Conservation (phyloP, 2,888 invertebrate species). For the Athetis lepigone region DNA sequence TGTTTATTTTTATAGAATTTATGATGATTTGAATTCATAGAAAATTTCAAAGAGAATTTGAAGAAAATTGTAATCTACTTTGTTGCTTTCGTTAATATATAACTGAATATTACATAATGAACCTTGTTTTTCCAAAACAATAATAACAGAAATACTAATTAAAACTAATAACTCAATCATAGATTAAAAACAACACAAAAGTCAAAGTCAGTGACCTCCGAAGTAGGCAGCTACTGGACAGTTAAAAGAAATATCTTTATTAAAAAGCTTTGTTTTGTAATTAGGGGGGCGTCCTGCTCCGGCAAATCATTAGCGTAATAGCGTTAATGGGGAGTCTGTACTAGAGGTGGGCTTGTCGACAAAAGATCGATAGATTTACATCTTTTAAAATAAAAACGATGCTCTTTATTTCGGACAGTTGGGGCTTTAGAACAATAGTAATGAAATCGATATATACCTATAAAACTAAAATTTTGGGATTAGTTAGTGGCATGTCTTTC, state of each 20-base stretch:
- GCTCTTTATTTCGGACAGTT: too few relatives aligned
- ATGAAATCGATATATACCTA: too few relatives aligned
- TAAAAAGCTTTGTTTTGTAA: constrained; percentile 88
- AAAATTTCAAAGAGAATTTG: too few relatives aligned
- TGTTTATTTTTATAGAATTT: too few relatives aligned
- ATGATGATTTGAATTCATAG: too few relatives aligned
- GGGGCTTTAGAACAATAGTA: too few relatives aligned
- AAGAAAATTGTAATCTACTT: too few relatives aligned
- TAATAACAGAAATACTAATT: not conserved
- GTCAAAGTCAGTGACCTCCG: constrained; percentile 12
- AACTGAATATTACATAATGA: too few relatives aligned
- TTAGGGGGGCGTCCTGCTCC: constrained; percentile 78
- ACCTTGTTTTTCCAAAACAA: not conserved
- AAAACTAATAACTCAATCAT: constrained; percentile 9
- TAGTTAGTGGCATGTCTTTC: too few relatives aligned
- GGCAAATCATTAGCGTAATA: constrained; percentile 86
- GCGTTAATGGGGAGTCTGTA: constrained; percentile 78
- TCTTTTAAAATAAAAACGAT: not conserved
- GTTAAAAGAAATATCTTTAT: constrained; percentile 82
- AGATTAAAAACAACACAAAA: constrained; percentile 38
- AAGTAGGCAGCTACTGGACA: constrained; percentile 43
- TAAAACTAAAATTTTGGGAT: too few relatives aligned
- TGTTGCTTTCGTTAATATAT: too few relatives aligned
- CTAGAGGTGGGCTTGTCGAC: constrained; percentile 64
- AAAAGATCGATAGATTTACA: constrained; percentile 36